Base-by-base conservation (phyloP, 1,140 invertebrate genomes). In the Megathymus violae region DNA sequence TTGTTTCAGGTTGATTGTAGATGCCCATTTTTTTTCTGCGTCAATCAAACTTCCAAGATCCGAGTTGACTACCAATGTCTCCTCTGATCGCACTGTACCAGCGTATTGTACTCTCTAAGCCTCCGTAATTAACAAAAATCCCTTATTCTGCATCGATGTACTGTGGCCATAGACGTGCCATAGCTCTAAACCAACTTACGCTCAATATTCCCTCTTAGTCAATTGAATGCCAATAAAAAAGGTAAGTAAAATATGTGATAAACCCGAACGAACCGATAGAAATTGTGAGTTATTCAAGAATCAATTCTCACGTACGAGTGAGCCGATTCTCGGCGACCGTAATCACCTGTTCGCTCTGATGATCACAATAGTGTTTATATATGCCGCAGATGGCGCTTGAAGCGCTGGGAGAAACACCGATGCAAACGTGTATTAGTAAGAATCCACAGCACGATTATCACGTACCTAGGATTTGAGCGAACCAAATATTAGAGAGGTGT, bases 281-380 rank as follows among this genome's bases (percentile, higher is more conserved):
- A 22, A 22, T 22, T 5, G 19, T 31, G 27, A 36, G 34, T 36
- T 36, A 36, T 36, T 36, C n/a, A 36, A 36, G 34, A 36, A 1
- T 36, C 34, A 36, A 36, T 36, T 36, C 34, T 11, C 34, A 36
- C 34, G 34, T 36, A 36, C 34, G 34, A 36, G 7, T 11, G 34
- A 36, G 34, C n/a, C 34, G 34, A 36, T 36, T 11, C 34, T 31
- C 4, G 7, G 9, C 34, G 34, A 36, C 34, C 34, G 34, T 36
- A 36, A 36, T 36, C 34, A 36, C 34, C 34, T 9, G 4, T 36
- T n/a, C 34, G n/a, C 34, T 36, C 34, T 11, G 10, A 36, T 11
- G n/a, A 36, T 36, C 34, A 36, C 27, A 31, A 31, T 31, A 11
- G 7, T 36, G 10, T 36, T 1, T 11, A 11, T 36, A 1, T 1